Base-by-base conservation (phyloP, 2,113 vertebrate species). In the Geococcyx californianus region DNA sequence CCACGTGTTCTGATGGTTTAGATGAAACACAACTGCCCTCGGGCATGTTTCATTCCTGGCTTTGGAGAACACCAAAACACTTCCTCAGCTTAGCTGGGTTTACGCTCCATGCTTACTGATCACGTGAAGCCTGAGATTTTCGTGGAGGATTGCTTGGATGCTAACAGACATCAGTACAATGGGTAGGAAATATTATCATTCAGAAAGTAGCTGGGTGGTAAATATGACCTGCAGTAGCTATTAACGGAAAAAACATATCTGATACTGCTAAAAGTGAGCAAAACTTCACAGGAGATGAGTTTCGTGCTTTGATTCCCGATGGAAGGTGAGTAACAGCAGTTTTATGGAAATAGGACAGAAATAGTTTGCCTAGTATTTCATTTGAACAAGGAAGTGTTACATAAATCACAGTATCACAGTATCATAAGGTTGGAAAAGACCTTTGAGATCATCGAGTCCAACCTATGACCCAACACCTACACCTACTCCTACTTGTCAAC, bases 151-250 rank as follows among this genome's bases (percentile, higher is more conserved):
- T 59, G 26, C 49, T 44, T n/a, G 20, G 47, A 51, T 74, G 38
- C 40, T 33, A 69, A n/a, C n/a, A 31, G 38, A n/a, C 44, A 40
- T 19, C 10, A 0, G 11, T 24, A 68, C 0, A 0, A 74, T 14
- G n/a, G 21, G 33, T n/a, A 63, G 60, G 60, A 73, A 91, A 25
- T n/a, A 55, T 9, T 85, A 81, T 55, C 29, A 76, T 9, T 91
- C 87, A 93, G 54, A 87, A 78, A 87, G 49, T 4, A 60, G 28
- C 24, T 55, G 23, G 10, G n/a, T 82, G 26, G 44, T 49, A 81
- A 91, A 68, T 44, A 91, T 2, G 31, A 87, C 9, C 60, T 75
- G 38, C 66, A 68, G 60, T 5, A 80, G 26, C 47, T 84, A 38
- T 82, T 91, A 74, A 69, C n/a, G 70, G 54, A 20, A 94, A 56